These are phyloP conservation scores for Melipona beecheii DNA, from an alignment of 2,888 invertebrate genomes.

Conservation along the genomic window DNA sequence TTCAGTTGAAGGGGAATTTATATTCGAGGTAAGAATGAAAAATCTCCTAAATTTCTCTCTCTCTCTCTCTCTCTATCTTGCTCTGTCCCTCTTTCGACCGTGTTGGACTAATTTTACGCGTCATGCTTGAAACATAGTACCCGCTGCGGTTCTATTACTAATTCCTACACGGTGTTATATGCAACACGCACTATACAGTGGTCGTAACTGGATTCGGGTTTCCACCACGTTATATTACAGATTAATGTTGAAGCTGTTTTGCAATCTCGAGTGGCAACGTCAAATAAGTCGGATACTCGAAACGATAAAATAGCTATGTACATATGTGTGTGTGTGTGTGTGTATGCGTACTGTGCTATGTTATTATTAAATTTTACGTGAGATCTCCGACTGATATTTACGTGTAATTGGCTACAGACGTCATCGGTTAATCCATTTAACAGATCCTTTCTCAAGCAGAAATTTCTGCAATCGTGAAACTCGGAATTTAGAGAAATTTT, in stretches of 20 bases:
- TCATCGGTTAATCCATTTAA: background rate
- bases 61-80: too few species aligned
- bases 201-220: conserved; percentile 66
- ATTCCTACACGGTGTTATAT: conserved; percentile 64
- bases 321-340: too few species aligned
- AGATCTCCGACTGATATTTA: background rate
- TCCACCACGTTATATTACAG: conserved; percentile 62
- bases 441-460: background rate
- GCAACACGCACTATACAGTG: conserved; percentile 60
- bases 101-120: conserved; percentile 66
- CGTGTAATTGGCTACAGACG: background rate
- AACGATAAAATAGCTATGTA: conserved; percentile 3
- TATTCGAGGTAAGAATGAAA: conserved; percentile 63
- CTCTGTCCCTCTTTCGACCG: conserved; percentile 1
- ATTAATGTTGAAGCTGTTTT: conserved; percentile 61
- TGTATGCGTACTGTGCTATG: background rate
- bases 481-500: background rate
- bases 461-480: background rate
- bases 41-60: conserved; percentile 59
- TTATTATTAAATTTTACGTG: background rate
- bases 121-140: conserved; percentile 67
- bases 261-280: conserved; percentile 56
- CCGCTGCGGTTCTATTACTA: conserved; percentile 69
- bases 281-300: conserved; percentile 25
- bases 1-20: conserved; percentile 54